Conservation (phyloP, 2,113 vertebrate genomes). For the Cryptotis parvus region DNA sequence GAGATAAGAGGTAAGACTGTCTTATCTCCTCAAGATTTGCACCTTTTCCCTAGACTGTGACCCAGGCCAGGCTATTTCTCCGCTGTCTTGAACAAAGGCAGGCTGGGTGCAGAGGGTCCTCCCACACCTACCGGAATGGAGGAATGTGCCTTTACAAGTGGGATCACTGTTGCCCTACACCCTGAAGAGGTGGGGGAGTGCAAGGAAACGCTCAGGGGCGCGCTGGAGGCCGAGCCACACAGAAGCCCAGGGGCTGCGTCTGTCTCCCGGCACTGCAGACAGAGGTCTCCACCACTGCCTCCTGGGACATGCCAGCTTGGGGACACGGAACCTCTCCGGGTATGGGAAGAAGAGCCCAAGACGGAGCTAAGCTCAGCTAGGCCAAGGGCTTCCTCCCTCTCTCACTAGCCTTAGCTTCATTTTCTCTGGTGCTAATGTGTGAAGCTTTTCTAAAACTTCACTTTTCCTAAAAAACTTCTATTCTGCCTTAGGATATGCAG, state of each 20-base stretch:
- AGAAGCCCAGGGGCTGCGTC: neutral
- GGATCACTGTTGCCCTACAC: neutral
- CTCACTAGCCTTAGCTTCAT: neutral
- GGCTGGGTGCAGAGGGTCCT: neutral
- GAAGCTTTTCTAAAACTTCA: slow-evolving; percentile 18
- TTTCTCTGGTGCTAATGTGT: neutral
- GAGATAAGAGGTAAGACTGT: neutral
- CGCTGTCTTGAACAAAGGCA: neutral
- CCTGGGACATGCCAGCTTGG: neutral
- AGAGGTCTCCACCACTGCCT: neutral
- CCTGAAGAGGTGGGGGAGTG: too few relatives aligned
- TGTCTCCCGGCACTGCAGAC: neutral
- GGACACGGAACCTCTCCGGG: neutral
- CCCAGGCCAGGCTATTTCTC: neutral
- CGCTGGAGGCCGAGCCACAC: neutral
- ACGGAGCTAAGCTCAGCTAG: too few relatives aligned
- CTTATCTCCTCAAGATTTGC: neutral
- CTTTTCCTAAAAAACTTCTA: too few relatives aligned
- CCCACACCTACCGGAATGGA: too few relatives aligned
- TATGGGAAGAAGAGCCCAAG: neutral
- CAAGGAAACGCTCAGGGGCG: neutral
- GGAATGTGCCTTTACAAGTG: neutral
- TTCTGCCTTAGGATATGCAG: neutral
- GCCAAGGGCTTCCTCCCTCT: neutral
- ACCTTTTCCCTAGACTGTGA: neutral